Percentiles rank a stretch among this genome's conserved stretches.
Conservation (phyloP, 2,888 invertebrate species). For the Idaea biselata region DNA sequence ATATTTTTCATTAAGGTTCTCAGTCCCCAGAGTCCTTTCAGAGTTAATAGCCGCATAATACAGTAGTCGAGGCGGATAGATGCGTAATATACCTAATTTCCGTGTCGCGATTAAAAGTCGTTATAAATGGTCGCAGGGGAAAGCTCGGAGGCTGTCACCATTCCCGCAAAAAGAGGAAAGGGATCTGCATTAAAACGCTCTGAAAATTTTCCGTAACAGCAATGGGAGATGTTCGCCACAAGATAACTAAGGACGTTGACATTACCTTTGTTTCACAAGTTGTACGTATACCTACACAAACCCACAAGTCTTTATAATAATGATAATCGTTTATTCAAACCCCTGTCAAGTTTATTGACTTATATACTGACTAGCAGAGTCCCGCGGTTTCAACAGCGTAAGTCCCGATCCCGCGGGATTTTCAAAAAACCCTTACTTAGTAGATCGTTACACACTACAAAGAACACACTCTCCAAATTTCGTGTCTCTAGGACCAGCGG, state of each 20-base stretch:
- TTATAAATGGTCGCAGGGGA: conserved; percentile 58
- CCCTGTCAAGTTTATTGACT: background rate
- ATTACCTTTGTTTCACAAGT: conserved; percentile 17
- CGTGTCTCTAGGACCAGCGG: too few relatives aligned
- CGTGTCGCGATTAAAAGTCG: conserved; percentile 63
- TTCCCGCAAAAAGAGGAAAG: conserved; percentile 60
- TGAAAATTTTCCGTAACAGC: conserved; percentile 45
- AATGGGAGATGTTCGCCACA: conserved; percentile 14
- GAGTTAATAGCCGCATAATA: conserved; percentile 56
- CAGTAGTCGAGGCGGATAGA: conserved; percentile 46
- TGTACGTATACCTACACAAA: conserved; percentile 10
- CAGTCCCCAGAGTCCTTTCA: conserved; percentile 38
- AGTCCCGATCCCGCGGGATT: too few relatives aligned
- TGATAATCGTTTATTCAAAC: background rate
- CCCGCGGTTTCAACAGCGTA: too few relatives aligned
- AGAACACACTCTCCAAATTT: too few relatives aligned
- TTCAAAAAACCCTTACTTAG: too few relatives aligned
- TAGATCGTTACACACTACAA: too few relatives aligned
- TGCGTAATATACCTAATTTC: conserved; percentile 62
- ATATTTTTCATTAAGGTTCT: conserved; percentile 37
- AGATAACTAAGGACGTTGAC: conserved; percentile 14
- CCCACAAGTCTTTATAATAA: conserved; percentile 17
- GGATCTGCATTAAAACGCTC: conserved; percentile 50
- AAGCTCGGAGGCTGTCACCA: conserved; percentile 52
- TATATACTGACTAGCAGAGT: too few relatives aligned